phyloP scores from a whole-genome alignment of 2,888 invertebrate species.

The Megastigmus dorsalis region DNA sequence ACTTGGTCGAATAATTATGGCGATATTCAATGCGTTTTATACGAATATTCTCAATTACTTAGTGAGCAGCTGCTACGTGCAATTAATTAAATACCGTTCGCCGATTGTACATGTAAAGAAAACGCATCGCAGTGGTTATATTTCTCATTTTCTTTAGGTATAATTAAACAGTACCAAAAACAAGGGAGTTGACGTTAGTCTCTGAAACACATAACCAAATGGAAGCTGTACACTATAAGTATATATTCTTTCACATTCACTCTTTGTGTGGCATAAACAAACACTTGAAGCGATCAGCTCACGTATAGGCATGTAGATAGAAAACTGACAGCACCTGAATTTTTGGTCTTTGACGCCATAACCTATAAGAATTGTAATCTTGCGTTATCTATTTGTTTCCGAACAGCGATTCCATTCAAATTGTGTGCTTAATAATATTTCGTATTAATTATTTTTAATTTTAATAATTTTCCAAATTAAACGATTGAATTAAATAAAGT shows the following conservation, averaged over 20 bases:
- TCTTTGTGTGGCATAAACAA: conserved; percentile 44
- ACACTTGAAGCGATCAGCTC: conserved; percentile 34
- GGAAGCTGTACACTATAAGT: too few species aligned
- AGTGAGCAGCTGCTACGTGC: conserved; percentile 44
- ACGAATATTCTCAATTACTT: conserved; percentile 25
- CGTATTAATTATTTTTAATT: background rate
- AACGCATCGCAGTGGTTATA: conserved; percentile 9
- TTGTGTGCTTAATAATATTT: background rate
- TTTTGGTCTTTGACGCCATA: conserved; percentile 33
- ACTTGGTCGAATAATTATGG: conserved; percentile 30
- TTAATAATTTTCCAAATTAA: too few species aligned
- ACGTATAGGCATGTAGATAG: conserved; percentile 10
- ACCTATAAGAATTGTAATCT: conserved; percentile 14
- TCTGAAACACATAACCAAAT: conserved; percentile 1
- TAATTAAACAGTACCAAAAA: background rate
- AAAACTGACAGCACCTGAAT: conserved; percentile 32
- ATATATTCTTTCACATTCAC: too few species aligned
- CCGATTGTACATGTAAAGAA: too few species aligned
- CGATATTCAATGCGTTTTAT: conserved; percentile 12
- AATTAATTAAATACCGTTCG: conserved; percentile 24
- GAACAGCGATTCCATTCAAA: conserved; percentile 30
- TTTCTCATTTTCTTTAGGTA: conserved; percentile 10
- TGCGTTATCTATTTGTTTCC: background rate
- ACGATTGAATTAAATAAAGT: too few species aligned
- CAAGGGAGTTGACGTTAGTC: too few species aligned